These are phyloP conservation scores for Panagrolaimus sp. DNA, from an alignment of 1,140 invertebrate species.

Conservation along the genomic window DNA sequence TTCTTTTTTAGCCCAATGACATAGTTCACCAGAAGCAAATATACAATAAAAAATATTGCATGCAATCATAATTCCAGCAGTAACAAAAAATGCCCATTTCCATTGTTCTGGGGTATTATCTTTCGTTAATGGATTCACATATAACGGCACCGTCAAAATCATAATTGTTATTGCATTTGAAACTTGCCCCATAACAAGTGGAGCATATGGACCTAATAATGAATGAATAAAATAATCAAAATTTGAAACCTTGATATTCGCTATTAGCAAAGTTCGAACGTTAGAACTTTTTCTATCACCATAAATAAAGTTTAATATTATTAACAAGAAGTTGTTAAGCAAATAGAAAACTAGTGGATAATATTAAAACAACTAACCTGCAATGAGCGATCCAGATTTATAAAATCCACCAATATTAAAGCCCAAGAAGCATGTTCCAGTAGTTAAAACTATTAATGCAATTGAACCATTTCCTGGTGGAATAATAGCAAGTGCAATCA, in stretches of 20 bases:
- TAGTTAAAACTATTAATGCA: constrained; percentile 25
- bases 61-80: constrained; percentile 26
- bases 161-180: constrained; percentile 32
- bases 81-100: constrained; percentile 27
- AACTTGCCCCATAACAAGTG: constrained; percentile 33
- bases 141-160: constrained; percentile 27
- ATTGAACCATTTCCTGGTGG: constrained; percentile 21
- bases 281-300: no score
- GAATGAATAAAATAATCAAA: no score
- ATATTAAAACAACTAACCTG: no score
- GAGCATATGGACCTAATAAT: constrained; percentile 29
- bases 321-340: no score
- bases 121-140: constrained; percentile 29
- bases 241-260: no score
- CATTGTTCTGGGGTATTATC: constrained; percentile 31
- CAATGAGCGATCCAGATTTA: constrained; percentile 16
- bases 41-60: constrained; percentile 33
- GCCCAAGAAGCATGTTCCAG: constrained; percentile 21
- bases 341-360: no score
- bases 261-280: no score
- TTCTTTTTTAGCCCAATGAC: constrained; percentile 24
- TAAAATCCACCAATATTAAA: constrained; percentile 36
- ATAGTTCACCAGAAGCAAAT: constrained; percentile 27
- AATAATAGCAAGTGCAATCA: constrained; percentile 24
- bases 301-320: no score